Evolutionary conservation across 2,888 invertebrate genomes (phyloP).

Genomic region (Aradus depressus): DNA sequence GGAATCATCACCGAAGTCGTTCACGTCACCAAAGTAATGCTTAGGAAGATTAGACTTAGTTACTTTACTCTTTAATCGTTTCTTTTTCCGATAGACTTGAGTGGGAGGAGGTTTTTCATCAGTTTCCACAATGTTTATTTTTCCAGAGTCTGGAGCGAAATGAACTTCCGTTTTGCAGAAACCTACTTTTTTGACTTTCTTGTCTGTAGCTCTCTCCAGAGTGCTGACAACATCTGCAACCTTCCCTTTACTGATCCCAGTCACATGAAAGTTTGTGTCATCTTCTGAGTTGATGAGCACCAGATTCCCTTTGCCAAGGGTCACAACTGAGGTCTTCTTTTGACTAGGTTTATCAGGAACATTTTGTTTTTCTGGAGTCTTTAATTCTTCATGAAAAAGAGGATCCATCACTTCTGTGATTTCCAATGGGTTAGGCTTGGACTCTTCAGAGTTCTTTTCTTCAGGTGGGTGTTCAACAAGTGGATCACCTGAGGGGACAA

Average conservation of each 20-base stretch:
- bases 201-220: constrained; percentile 33
- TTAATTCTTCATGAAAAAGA: too few relatives aligned
- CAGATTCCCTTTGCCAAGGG: constrained; percentile 23
- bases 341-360: constrained; percentile 11
- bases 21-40: constrained; percentile 28
- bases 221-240: constrained; percentile 19
- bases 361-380: not conserved
- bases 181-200: constrained; percentile 61
- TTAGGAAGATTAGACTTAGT: constrained; percentile 24
- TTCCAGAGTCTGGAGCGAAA: constrained; percentile 73
- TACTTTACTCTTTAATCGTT: constrained; percentile 42
- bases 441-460: constrained; percentile 6
- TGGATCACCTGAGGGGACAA: constrained; percentile 1
- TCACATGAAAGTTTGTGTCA: constrained; percentile 23
- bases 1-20: constrained; percentile 15
- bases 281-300: constrained; percentile 23
- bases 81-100: constrained; percentile 61
- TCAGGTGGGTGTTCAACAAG: constrained; percentile 7
- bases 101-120: constrained; percentile 79
- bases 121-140: constrained; percentile 76
- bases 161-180: constrained; percentile 84
- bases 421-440: constrained; percentile 18
- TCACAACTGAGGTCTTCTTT: constrained; percentile 27
- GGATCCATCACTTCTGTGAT: constrained; percentile 21
- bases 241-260: constrained; percentile 21